phyloP scores from a whole-genome alignment of 2,888 invertebrate species.

The Harpalus rufipes region DNA sequence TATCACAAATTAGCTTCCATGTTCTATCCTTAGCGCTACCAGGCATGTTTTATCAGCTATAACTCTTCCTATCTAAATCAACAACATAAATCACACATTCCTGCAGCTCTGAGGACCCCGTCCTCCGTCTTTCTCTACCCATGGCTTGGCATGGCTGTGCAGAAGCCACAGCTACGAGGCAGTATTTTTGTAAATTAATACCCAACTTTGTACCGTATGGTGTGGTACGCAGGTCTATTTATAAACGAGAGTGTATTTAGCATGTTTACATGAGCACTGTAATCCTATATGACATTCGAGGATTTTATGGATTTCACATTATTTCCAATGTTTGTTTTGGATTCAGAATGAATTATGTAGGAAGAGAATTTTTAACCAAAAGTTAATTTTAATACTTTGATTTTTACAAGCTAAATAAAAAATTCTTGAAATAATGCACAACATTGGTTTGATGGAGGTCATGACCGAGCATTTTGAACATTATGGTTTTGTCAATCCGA shows the following conservation, averaged over 20 bases:
- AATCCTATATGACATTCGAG: slow-evolving; percentile 27
- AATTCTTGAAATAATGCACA: too few relatives aligned
- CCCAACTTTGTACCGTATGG: slow-evolving; percentile 43
- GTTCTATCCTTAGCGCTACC: slow-evolving; percentile 43
- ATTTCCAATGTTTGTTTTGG: neutral
- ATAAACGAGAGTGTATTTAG: slow-evolving; percentile 1
- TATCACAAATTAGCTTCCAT: neutral
- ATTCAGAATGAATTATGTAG: neutral
- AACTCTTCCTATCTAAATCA: slow-evolving; percentile 66
- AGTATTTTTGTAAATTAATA: slow-evolving; percentile 65
- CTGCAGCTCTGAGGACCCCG: neutral
- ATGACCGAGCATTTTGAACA: too few relatives aligned
- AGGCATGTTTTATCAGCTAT: slow-evolving; percentile 62
- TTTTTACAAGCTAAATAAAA: too few relatives aligned
- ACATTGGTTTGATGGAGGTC: too few relatives aligned
- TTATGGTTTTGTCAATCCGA: too few relatives aligned
- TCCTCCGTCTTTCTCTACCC: neutral
- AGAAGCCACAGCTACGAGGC: slow-evolving; percentile 21
- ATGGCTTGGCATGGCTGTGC: slow-evolving; percentile 9
- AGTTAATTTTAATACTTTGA: too few relatives aligned
- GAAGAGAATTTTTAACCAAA: too few relatives aligned
- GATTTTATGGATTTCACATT: slow-evolving; percentile 20
- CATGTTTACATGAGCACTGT: slow-evolving; percentile 31
- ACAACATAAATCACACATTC: slow-evolving; percentile 64
- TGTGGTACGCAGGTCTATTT: neutral